These are phyloP conservation scores for Amphimedon queenslandica DNA, from an alignment of 37 sponge, comb jelly and placozoan genomes.

Conservation along the genomic window DNA sequence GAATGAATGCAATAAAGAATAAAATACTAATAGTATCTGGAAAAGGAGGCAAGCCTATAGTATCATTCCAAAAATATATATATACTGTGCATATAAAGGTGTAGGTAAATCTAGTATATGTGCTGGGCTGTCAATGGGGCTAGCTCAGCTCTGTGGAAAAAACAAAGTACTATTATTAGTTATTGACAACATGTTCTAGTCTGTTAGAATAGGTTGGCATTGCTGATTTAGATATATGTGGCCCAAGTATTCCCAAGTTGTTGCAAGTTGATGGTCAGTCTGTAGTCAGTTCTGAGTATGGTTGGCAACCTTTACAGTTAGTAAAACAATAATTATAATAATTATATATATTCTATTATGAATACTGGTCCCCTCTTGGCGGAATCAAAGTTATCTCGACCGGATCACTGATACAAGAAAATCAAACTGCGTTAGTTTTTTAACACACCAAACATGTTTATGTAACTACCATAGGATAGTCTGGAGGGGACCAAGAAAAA, in stretches of 20 bases:
- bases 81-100: slow-evolving; percentile 28
- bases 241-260: slow-evolving; percentile 80
- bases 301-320: slow-evolving; percentile 80
- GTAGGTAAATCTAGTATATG: slow-evolving; percentile 90
- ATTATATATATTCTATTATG: background rate
- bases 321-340: background rate
- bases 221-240: slow-evolving; percentile 88
- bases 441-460: background rate
- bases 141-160: slow-evolving; percentile 17
- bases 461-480: slow-evolving; percentile 42
- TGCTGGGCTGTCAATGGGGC: slow-evolving; percentile 61
- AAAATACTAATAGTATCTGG: slow-evolving; percentile 83
- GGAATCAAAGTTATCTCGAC: slow-evolving; percentile 84
- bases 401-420: slow-evolving; percentile 52
- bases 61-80: background rate
- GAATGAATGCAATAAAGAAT: slow-evolving; percentile 83
- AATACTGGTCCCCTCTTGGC: slow-evolving; percentile 59
- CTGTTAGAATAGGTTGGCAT: slow-evolving; percentile 90
- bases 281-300: slow-evolving; percentile 75
- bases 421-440: slow-evolving; percentile 51
- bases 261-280: slow-evolving; percentile 47
- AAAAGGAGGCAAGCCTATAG: slow-evolving; percentile 70
- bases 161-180: slow-evolving; percentile 48
- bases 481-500: slow-evolving; percentile 94
- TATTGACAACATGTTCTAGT: background rate